These are phyloP conservation scores for Panthera tigris DNA, from an alignment of 2,113 vertebrate species.

Conservation along the genomic window DNA sequence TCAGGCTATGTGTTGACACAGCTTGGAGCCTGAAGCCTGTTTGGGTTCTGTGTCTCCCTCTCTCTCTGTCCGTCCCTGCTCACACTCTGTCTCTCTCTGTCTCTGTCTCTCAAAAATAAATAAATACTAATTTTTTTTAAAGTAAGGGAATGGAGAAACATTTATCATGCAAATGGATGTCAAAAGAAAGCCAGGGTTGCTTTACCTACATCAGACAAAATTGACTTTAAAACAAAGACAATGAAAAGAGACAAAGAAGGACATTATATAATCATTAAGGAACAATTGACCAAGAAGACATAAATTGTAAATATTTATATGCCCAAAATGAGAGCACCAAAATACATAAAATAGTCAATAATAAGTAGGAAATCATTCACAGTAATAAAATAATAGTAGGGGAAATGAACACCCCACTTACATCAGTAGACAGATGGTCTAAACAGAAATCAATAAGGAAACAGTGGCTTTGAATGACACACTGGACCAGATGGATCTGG, in stretches of 20 bases:
- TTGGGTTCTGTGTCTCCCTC: no score
- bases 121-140: no score
- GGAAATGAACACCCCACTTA: background rate
- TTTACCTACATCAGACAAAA: background rate
- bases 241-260: background rate
- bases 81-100: no score
- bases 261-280: background rate
- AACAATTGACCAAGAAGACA: background rate
- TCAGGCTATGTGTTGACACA: no score
- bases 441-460: background rate
- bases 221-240: background rate
- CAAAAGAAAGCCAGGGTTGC: background rate
- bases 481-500: background rate
- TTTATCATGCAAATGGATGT: background rate
- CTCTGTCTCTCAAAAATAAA: no score
- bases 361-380: background rate
- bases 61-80: no score
- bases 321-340: background rate
- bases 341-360: background rate
- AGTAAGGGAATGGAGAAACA: background rate
- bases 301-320: background rate
- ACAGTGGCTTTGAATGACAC: background rate
- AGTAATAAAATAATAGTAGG: background rate
- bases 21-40: no score
- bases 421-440: background rate